These are phyloP conservation scores for Ypsolopha scabrella DNA, from an alignment of 2,888 invertebrate species.

Conservation along the genomic window DNA sequence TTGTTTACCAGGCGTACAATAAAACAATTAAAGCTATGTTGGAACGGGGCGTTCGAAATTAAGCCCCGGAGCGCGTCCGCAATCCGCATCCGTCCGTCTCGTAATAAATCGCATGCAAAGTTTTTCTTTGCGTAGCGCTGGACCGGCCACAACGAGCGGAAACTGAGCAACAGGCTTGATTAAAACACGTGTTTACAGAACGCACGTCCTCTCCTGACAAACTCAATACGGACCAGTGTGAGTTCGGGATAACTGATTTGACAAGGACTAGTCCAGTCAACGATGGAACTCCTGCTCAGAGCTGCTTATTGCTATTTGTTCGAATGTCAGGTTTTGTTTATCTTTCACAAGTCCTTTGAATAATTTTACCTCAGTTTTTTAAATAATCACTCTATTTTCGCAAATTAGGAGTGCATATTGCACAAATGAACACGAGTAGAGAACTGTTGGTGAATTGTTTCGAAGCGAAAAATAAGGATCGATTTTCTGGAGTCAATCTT, in stretches of 20 bases:
- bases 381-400: no score
- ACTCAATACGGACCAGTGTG: conserved; percentile 31
- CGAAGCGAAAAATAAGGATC: neutral
- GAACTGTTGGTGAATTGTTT: no score
- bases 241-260: neutral
- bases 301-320: no score
- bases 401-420: no score
- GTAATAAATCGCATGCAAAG: conserved; percentile 69
- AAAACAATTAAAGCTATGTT: conserved; percentile 47
- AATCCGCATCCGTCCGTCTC: conserved; percentile 54
- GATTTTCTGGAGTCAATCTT: conserved; percentile 4
- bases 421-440: no score
- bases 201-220: conserved; percentile 50
- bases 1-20: conserved; percentile 22
- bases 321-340: no score
- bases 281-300: no score
- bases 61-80: conserved; percentile 52
- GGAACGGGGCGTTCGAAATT: conserved; percentile 39
- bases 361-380: no score
- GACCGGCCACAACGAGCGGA: conserved; percentile 58
- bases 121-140: conserved; percentile 62
- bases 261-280: no score
- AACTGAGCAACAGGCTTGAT: conserved; percentile 68
- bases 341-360: no score
- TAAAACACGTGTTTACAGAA: conserved; percentile 69